Evolutionary conservation across 2,888 invertebrate genomes (phyloP).

Genomic region (Eurois occulta): DNA sequence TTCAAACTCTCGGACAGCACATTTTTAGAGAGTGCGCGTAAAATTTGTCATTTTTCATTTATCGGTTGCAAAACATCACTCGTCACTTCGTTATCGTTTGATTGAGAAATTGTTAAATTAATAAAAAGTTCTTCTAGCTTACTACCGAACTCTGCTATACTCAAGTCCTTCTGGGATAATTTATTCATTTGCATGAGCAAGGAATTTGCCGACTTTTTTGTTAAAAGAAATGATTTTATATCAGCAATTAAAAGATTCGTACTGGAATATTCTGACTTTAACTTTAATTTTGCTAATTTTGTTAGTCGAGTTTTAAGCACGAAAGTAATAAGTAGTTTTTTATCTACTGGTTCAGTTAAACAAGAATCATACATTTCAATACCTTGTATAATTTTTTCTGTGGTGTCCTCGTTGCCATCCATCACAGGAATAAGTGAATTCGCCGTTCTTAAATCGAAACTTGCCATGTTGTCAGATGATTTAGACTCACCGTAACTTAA

Average conservation of each 20-base stretch:
- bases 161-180: background rate
- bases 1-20: too few relatives aligned
- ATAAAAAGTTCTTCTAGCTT: background rate
- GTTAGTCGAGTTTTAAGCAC: slow-evolving; percentile 13
- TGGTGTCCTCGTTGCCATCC: background rate
- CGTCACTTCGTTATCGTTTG: background rate
- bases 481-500: too few relatives aligned
- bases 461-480: too few relatives aligned
- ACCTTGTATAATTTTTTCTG: background rate
- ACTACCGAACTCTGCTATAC: slow-evolving; percentile 1
- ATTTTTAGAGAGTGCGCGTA: too few relatives aligned
- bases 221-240: slow-evolving; percentile 9
- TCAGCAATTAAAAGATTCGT: background rate
- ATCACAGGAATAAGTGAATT: slow-evolving; percentile 4
- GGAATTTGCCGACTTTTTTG: background rate
- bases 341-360: background rate
- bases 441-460: slow-evolving; percentile 10
- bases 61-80: slow-evolving; percentile 2
- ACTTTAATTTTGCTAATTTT: too few relatives aligned
- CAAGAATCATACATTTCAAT: slow-evolving; percentile 6
- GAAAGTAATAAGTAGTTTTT: slow-evolving; percentile 1
- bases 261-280: too few relatives aligned
- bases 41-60: too few relatives aligned
- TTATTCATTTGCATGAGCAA: slow-evolving; percentile 9
- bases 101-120: slow-evolving; percentile 7